These are phyloP conservation scores for Odontothrips loti DNA, from an alignment of 2,888 invertebrate genomes.

Conservation along the genomic window DNA sequence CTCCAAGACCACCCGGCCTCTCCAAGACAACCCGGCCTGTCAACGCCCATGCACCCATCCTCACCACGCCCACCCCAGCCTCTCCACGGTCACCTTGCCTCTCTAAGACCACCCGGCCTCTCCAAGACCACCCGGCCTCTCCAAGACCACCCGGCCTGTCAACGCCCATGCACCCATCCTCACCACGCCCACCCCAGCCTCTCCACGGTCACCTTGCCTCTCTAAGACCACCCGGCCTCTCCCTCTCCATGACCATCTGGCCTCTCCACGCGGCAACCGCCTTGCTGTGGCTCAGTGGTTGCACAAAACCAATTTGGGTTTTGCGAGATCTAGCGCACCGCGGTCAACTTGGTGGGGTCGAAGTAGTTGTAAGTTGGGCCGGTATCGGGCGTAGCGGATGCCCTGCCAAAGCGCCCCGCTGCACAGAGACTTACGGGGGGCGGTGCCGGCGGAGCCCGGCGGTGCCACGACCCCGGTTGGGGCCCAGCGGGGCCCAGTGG, in stretches of 20 bases:
- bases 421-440: too few species aligned
- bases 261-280: not conserved
- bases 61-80: not conserved
- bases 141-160: not conserved
- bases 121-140: too few species aligned
- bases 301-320: conserved; percentile 19
- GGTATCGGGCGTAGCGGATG: too few species aligned
- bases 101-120: not conserved
- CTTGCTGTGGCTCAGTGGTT: not conserved
- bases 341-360: not conserved
- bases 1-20: too few species aligned
- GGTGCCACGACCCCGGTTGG: not conserved
- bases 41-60: too few species aligned
- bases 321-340: not conserved
- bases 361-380: too few species aligned
- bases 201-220: not conserved
- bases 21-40: too few species aligned
- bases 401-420: too few species aligned
- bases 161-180: too few species aligned
- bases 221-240: not conserved
- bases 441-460: not conserved
- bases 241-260: not conserved
- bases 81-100: not conserved
- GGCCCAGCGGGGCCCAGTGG: too few species aligned
- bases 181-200: not conserved